Conservation (phyloP, 64 coral and sea anemone genomes). For the Stylophora pistillata region DNA sequence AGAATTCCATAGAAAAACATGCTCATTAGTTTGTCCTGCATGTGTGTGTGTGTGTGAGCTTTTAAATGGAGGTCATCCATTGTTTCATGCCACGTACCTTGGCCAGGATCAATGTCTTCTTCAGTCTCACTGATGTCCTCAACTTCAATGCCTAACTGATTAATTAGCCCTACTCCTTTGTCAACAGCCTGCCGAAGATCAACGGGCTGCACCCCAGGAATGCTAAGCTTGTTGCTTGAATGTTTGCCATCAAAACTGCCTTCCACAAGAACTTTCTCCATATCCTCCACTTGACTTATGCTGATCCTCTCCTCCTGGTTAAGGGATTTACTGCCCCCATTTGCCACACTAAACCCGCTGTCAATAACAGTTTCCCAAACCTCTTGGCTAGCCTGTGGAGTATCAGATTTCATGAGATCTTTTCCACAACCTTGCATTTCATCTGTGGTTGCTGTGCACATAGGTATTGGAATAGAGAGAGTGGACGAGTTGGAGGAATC, state of each 20-base stretch:
- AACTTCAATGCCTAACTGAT: conserved; percentile 87
- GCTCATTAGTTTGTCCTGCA: too few relatives aligned
- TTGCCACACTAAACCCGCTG: conserved; percentile 70
- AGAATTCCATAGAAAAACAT: too few relatives aligned
- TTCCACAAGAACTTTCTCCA: conserved; percentile 36
- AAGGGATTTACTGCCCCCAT: neutral
- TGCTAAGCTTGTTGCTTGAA: conserved; percentile 5
- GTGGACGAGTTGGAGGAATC: neutral
- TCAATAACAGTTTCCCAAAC: conserved; percentile 97
- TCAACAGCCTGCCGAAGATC: conserved; percentile 39
- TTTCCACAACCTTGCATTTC: neutral
- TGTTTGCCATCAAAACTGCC: conserved; percentile 38
- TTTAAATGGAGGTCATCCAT: too few relatives aligned
- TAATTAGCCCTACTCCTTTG: conserved; percentile 44
- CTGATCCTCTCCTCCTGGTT: neutral
- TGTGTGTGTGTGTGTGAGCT: too few relatives aligned
- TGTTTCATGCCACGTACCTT: conserved; percentile 51
- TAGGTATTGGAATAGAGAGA: too few relatives aligned
- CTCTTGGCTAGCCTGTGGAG: conserved; percentile 48
- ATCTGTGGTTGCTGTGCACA: neutral
- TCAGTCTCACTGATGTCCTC: conserved; percentile 98
- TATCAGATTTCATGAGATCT: conserved; percentile 20
- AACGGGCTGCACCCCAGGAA: conserved; percentile 28
- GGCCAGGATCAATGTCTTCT: conserved; percentile 92
- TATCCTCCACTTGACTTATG: conserved; percentile 59